Percentiles rank a stretch among this genome's conserved stretches.
Evolutionary conservation across 2,888 invertebrate species (phyloP).

Genomic region (Cataglyphis rosenhaueri): DNA sequence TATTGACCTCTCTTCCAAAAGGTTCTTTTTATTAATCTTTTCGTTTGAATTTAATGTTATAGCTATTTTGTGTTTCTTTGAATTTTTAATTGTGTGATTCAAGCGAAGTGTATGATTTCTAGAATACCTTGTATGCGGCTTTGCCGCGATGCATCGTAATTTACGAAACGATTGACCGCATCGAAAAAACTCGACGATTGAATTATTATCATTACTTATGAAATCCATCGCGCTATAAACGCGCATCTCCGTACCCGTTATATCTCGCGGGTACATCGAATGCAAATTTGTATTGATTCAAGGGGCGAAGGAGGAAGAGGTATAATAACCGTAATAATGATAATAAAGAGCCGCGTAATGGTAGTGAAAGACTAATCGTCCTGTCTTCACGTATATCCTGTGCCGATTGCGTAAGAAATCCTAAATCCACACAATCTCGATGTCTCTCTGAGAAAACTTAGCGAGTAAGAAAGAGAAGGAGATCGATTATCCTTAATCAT

Average conservation of each 20-base stretch:
- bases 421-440: conserved; percentile 26
- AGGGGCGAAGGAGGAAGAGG: background rate
- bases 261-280: conserved; percentile 37
- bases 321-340: conserved; percentile 38
- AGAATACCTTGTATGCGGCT: conserved; percentile 28
- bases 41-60: background rate
- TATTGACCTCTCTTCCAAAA: background rate
- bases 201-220: conserved; percentile 71
- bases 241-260: conserved; percentile 57
- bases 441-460: background rate
- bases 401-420: conserved; percentile 17
- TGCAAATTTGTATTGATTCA: conserved; percentile 40
- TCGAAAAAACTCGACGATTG: conserved; percentile 66
- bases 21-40: background rate
- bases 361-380: conserved; percentile 34
- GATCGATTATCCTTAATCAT: conserved; percentile 25
- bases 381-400: conserved; percentile 18
- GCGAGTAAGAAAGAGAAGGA: conserved; percentile 11
- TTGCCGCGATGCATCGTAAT: conserved; percentile 58
- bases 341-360: conserved; percentile 37
- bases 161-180: conserved; percentile 57
- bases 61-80: background rate
- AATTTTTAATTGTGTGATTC: background rate
- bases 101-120: background rate
- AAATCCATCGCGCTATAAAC: conserved; percentile 56